Evolutionary conservation across 2,113 vertebrate species (phyloP).

Genomic region (Tupaia tana): DNA sequence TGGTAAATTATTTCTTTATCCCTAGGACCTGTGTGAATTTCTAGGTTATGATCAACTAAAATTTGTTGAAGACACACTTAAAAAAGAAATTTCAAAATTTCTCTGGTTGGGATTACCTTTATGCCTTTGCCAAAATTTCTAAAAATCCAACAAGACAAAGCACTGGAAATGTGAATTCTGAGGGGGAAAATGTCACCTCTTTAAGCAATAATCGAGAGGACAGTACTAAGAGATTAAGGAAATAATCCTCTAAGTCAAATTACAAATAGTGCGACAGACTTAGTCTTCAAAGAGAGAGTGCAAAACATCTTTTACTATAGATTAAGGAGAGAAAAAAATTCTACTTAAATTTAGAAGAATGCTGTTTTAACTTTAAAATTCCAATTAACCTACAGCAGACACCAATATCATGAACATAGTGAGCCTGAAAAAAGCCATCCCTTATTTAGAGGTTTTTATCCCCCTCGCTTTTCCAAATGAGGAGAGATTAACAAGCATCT

Average conservation of each 20-base stretch:
- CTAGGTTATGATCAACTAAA: neutral
- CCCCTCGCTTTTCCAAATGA: neutral
- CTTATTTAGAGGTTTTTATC: neutral
- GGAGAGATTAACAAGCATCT: constrained; percentile 17
- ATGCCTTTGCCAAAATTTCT: neutral
- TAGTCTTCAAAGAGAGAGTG: neutral
- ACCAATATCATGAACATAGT: neutral
- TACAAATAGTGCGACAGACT: neutral
- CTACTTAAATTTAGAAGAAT: constrained; percentile 2
- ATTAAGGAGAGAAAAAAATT: neutral
- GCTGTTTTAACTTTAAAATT: constrained; percentile 57
- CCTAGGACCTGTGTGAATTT: neutral
- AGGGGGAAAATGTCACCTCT: neutral
- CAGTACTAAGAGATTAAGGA: neutral
- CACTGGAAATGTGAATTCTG: neutral
- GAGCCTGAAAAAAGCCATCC: neutral
- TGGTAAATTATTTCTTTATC: neutral
- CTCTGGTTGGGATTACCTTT: neutral
- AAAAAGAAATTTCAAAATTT: neutral
- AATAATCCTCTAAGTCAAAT: constrained; percentile 31
- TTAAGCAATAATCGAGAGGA: neutral
- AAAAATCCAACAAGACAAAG: neutral
- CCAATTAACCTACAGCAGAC: constrained; percentile 27
- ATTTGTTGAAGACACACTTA: neutral
- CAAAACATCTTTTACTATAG: neutral